Base-by-base conservation (phyloP, 2,888 invertebrate genomes). In the Escarpia spicata region DNA sequence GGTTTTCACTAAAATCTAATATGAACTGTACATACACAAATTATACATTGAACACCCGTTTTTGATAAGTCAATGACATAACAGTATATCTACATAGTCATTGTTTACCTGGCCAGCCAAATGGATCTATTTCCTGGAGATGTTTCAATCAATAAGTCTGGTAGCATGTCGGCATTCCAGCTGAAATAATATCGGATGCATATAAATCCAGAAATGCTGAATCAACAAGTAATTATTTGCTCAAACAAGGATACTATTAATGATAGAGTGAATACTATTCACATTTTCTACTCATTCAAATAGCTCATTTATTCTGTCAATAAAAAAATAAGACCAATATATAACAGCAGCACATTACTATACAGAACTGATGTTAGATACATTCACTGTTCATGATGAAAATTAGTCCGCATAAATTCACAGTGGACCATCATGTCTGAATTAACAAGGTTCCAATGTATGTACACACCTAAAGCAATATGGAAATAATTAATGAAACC, bases 161-260 rank as follows among this genome's bases (percentile, higher is more conserved):
- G 44, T 37, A 92, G 44, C 92, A 92, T 92, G 37, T 92, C 92
- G 10, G 43, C 92, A 92, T 92, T 52, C 43, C 44, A 92, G n/a
- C 91, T 91, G 91, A 75, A 75, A 75, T 4, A 6, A n/a, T 75
- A 75, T 75, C 2, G 91, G 19, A 90, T 90, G 90, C 43, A 10
- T 90, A 2, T 52, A 52, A 52, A 52, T 52, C 52, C 52, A 52
- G 52, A 52, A 52, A 91, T 43, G 31, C 43, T 31, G 43, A 91
- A 91, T 8, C 19, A 2, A 44, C 43, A 15, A 91, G 4, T 6
- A n/a, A 44, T 43, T 91, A 91, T 43, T 90, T 90, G 19, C 31
- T 90, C 90, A 90, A 43, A 91, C 15, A 43, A 2, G 15, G 26
- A 37, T 43, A 37, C 8, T 26, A 31, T 31, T 91, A 91, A 19